These are phyloP conservation scores for Galerucella nymphaeae DNA, from an alignment of 2,888 invertebrate species.

Conservation along the genomic window DNA sequence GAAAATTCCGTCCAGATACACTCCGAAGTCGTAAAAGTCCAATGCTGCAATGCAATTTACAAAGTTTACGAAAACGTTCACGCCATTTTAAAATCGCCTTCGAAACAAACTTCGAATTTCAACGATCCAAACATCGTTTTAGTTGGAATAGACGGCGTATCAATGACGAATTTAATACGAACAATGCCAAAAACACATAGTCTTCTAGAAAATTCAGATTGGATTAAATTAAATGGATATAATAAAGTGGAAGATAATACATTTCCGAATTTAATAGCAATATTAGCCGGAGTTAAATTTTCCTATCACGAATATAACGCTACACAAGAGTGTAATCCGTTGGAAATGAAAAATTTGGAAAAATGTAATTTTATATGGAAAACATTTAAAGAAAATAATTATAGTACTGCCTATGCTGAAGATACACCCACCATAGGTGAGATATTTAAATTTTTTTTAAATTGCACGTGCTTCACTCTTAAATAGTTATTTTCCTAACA, in stretches of 20 bases:
- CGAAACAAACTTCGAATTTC: constrained; percentile 45
- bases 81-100: constrained; percentile 62
- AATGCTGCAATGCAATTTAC: constrained; percentile 31
- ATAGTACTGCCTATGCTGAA: constrained; percentile 83
- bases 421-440: constrained; percentile 64
- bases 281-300: constrained; percentile 74
- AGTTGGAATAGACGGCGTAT: constrained; percentile 88
- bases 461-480: too few relatives aligned
- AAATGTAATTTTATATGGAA: constrained; percentile 83
- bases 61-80: constrained; percentile 68
- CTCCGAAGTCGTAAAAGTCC: constrained; percentile 34
- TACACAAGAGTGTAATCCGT: constrained; percentile 63
- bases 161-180: constrained; percentile 79
- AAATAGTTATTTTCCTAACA: too few relatives aligned
- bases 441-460: constrained; percentile 7
- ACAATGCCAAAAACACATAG: constrained; percentile 79
- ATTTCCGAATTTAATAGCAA: constrained; percentile 88
- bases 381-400: constrained; percentile 75
- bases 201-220: constrained; percentile 70
- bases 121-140: constrained; percentile 74
- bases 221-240: constrained; percentile 59
- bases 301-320: constrained; percentile 30
- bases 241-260: constrained; percentile 88
- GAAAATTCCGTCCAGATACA: constrained; percentile 23
- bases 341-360: constrained; percentile 71